A percentile compares a stretch with the other conserved stretches of the same genome.
phyloP scores from a whole-genome alignment of 1,140 invertebrate genomes.

The Drosophila gunungcola region DNA sequence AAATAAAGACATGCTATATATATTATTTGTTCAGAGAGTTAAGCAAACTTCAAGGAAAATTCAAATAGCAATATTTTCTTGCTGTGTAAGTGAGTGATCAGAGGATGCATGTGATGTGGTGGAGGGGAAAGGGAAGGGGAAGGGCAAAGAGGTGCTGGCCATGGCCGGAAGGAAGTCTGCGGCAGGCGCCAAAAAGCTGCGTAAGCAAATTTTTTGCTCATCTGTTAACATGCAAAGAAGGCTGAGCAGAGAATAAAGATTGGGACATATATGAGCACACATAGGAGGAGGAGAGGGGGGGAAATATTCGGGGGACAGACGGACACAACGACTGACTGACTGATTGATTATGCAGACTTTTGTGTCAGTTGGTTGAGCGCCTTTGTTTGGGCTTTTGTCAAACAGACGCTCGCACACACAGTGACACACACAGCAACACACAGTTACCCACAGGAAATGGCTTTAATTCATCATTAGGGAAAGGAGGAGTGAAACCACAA shows the following conservation, averaged over 20 bases:
- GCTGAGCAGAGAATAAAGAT: conserved; percentile 26
- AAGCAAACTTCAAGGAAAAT: too few species aligned
- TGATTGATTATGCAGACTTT: conserved; percentile 83
- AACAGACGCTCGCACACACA: conserved; percentile 12
- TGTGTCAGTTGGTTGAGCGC: conserved; percentile 72
- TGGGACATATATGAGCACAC: background rate
- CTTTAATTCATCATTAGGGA: conserved; percentile 79
- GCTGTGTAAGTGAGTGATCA: conserved; percentile 20
- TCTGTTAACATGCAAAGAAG: conserved; percentile 54
- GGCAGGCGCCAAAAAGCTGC: conserved; percentile 69
- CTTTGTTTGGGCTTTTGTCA: conserved; percentile 65
- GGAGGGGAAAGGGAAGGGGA: background rate
- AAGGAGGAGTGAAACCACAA: conserved; percentile 19
- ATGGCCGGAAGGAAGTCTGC: conserved; percentile 63
- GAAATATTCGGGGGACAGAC: background rate
- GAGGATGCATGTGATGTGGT: conserved; percentile 1
- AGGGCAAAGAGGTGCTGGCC: conserved; percentile 7
- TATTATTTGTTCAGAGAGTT: too few species aligned
- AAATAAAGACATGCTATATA: too few species aligned
- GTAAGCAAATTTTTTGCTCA: conserved; percentile 63
- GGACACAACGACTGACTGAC: conserved; percentile 27
- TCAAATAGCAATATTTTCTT: background rate
- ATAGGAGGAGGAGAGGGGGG: background rate
- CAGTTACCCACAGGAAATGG: conserved; percentile 12
- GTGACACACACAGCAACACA: too few species aligned